Evolutionary conservation across 2,888 invertebrate genomes (phyloP), one percentile per base, ranked within the genome.

Genomic region (Oxyteleia sp.): DNA sequence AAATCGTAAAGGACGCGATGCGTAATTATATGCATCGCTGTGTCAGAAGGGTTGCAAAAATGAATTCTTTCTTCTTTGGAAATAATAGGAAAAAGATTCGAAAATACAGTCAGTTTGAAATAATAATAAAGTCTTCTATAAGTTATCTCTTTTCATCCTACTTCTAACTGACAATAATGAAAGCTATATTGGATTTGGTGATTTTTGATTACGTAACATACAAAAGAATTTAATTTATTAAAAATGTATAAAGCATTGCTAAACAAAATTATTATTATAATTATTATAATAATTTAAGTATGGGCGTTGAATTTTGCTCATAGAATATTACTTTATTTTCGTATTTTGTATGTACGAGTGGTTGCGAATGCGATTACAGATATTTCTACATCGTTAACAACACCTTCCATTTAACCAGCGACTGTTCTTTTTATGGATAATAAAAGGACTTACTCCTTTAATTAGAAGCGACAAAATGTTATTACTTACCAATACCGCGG

Each of bases 401-500:
- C 63, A 63, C 63, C 63, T 63, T 45, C 29, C 45, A 26, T 63
- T 47, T 7, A 45, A 11, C 4, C n/a, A 7, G 18, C 5, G n/a
- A 26, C 15, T 41, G 13, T 18, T 43, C n/a, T 26, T 41, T 57
- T 41, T 23, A 15, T 15, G 59, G 26, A 41, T 43, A 43, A 38
- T 18, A 23, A 59, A 59, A 23, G 26, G 3, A 13, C 26, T 43
- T 41, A 13, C 5, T 41, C 41, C 35, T 43, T 59, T 43, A 59
- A 59, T 59, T 59, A 59, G 43, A 43, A 43, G 43, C 43, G 59
- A 59, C 43, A 59, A 23, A 26, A 26, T 43, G 16, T 59, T 43
- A 26, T 43, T 59, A 38, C 18, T 57, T 13, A 26, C 16, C 32
- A 13, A 32, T 53, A 11, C 32, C 29, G 32, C 4, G 53, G 1